A percentile compares a stretch with the other conserved stretches of the same genome.
Conservation (phyloP, 2,888 invertebrate species). For the Loripinus fragilis region DNA sequence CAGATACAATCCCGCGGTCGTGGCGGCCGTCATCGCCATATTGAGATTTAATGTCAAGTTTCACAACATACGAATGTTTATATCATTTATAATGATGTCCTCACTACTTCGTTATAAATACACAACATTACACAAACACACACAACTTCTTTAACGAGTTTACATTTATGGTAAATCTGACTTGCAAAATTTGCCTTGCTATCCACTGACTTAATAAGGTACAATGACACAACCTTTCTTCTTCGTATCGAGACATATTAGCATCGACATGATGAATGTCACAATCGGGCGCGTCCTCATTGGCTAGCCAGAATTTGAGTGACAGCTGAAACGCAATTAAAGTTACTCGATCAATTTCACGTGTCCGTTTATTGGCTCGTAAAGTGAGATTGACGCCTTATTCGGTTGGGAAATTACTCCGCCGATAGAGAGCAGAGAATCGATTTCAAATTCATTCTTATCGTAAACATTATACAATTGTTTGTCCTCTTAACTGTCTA, state of each 20-base stretch:
- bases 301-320: slow-evolving; percentile 73
- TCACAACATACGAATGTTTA: slow-evolving; percentile 26
- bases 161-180: slow-evolving; percentile 61
- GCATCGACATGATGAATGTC: slow-evolving; percentile 72
- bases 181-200: slow-evolving; percentile 72
- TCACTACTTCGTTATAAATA: slow-evolving; percentile 31
- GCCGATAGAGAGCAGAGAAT: slow-evolving; percentile 17
- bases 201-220: slow-evolving; percentile 87
- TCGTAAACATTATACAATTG: slow-evolving; percentile 20
- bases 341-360: slow-evolving; percentile 60
- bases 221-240: slow-evolving; percentile 69
- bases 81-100: slow-evolving; percentile 30
- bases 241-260: slow-evolving; percentile 72
- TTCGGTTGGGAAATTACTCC: slow-evolving; percentile 7
- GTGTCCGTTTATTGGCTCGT: slow-evolving; percentile 50
- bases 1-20: slow-evolving; percentile 91
- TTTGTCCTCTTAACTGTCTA: slow-evolving; percentile 16
- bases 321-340: slow-evolving; percentile 75
- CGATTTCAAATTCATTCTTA: slow-evolving; percentile 19
- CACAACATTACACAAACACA: slow-evolving; percentile 55
- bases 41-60: slow-evolving; percentile 39
- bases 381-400: slow-evolving; percentile 8
- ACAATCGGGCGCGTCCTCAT: slow-evolving; percentile 58
- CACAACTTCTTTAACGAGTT: slow-evolving; percentile 54
- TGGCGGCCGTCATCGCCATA: slow-evolving; percentile 91